Evolutionary conservation across 2,113 vertebrate genomes (phyloP).

Genomic region (Tympanuchus pallidicinctus): DNA sequence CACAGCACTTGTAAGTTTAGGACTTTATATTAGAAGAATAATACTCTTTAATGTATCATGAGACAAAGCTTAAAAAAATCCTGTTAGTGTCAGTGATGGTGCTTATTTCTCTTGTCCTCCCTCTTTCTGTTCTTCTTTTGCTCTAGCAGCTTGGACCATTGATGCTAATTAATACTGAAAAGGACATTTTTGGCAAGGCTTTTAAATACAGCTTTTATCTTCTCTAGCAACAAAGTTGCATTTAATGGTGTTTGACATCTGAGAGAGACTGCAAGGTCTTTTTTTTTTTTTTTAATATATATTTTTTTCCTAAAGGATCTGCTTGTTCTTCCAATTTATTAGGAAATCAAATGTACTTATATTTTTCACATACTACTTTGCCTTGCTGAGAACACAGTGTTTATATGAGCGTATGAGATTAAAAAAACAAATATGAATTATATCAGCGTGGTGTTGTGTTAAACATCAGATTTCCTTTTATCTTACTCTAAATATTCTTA

Average conservation of each 20-base stretch:
- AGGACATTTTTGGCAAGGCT: constrained; percentile 79
- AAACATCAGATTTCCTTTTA: not conserved
- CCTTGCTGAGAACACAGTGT: not conserved
- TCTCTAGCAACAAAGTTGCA: constrained; percentile 58
- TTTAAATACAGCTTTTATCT: constrained; percentile 78
- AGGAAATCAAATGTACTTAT: not conserved
- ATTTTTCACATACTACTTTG: not conserved
- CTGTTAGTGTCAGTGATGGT: constrained; percentile 59
- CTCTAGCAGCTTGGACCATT: constrained; percentile 69
- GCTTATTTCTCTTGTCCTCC: constrained; percentile 58
- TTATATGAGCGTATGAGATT: not conserved
- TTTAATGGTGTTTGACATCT: constrained; percentile 68
- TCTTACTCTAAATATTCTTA: not conserved
- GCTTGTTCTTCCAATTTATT: constrained; percentile 12
- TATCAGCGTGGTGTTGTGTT: not conserved
- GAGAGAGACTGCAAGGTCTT: constrained; percentile 65
- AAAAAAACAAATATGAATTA: constrained; percentile 23
- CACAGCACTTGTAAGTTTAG: not conserved
- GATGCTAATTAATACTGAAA: constrained; percentile 82
- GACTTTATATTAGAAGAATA: constrained; percentile 57
- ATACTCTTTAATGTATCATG: constrained; percentile 59
- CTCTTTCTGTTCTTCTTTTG: constrained; percentile 51
- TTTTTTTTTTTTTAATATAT: not conserved
- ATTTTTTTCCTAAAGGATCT: constrained; percentile 10
- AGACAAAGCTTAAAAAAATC: constrained; percentile 59